Base-by-base conservation (phyloP, 2,797 vertebrate species). In the Petrocephalus schoutedeni region DNA sequence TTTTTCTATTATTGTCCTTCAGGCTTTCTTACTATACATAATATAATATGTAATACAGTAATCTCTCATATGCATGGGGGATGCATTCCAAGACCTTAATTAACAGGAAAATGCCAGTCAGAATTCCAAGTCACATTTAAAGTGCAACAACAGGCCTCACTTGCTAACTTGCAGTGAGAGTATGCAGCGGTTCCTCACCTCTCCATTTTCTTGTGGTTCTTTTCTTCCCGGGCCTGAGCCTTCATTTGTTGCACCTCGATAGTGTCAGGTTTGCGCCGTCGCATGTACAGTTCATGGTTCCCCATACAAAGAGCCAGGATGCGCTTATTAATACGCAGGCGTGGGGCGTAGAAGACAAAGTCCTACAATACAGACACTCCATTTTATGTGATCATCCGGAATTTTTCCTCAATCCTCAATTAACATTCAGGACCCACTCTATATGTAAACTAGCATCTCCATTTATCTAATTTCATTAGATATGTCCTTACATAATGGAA, bases 191-290 rank as follows among this genome's bases (percentile, higher is more conserved):
- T 12, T 83, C 8, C 92, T 88, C 91, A 98, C 98, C 97, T 98
- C 90, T 99, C 98, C 95, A 97, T 97, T 92, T 99, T 98, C 89
- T 98, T 98, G 94, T 99, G 98, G 89, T 96, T 98, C 92, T 97
- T 99, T 93, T 99, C 98, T 90, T 98, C 98, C 67, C 96, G 96
- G 84, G 98, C 98, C 91, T 99, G 98, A 80, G 98, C 98, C 94
- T 99, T 99, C 98, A 99, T 99, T 94, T 99, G 98, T 93, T 99
- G 98, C 91, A 99, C 98, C 92, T 99, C 98, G 0, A 99, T 99
- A 91, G 98, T 98, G 93, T 99, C 98, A 0, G 98, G 98, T 89
- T 99, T 98, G 85, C 97, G 96, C 21, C 98, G 95, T 89, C 98
- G 96, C 98, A 99, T 99, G 94, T 99, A 99, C 89, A 99, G 95